phyloP scores from a whole-genome alignment of 2,113 vertebrate species.

The Tetrao urogallus region DNA sequence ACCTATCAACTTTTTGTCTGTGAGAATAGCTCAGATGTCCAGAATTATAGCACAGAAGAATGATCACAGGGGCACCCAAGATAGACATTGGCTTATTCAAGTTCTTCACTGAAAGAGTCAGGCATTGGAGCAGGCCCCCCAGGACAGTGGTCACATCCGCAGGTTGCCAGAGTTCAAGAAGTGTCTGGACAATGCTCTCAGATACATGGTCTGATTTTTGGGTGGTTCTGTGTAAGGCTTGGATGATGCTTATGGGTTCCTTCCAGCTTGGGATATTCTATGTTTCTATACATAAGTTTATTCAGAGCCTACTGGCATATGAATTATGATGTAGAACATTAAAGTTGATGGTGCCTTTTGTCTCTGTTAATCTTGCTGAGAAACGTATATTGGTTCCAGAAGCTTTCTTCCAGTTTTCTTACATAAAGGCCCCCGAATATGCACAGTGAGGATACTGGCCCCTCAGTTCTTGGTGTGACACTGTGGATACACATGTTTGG shows the following conservation, averaged over 20 bases:
- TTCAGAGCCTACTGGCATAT: background rate
- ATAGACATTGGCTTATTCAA: background rate
- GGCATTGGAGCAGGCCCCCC: too few species aligned
- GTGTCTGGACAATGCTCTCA: too few species aligned
- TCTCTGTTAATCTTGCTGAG: background rate
- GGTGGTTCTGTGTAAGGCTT: too few species aligned
- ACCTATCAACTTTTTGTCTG: background rate
- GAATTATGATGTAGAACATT: background rate
- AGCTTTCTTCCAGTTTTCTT: background rate
- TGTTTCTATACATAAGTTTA: background rate
- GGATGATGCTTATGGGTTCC: too few species aligned
- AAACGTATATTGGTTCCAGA: background rate
- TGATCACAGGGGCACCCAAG: background rate
- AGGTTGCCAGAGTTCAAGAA: too few species aligned
- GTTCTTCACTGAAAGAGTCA: background rate
- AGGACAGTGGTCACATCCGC: too few species aligned
- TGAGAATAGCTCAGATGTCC: slow-evolving; percentile 18
- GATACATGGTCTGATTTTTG: too few species aligned
- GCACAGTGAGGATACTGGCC: background rate
- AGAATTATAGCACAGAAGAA: background rate
- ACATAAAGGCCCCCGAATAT: background rate
- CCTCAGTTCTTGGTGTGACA: background rate
- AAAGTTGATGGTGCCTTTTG: background rate
- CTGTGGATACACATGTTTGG: background rate
- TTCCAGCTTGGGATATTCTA: too few species aligned